Conservation (phyloP, 2,797 vertebrate species). For the Dendrocincla fuliginosa region DNA sequence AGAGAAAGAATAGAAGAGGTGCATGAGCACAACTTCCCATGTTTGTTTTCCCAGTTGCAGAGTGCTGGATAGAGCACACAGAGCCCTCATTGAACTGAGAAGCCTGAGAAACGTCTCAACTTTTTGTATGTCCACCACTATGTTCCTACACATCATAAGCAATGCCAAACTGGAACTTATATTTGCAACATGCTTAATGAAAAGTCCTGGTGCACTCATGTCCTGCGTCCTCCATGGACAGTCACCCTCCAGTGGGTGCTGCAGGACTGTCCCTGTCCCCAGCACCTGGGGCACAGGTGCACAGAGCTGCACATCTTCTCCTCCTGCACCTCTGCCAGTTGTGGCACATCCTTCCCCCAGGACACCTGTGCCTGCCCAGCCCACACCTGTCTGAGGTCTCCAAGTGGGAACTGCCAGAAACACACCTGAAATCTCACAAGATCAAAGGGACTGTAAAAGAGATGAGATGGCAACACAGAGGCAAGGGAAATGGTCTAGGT, state of each 20-base stretch:
- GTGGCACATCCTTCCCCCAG: neutral
- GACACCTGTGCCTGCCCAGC: neutral
- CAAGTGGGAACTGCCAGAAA: neutral
- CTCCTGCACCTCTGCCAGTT: neutral
- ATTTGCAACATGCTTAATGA: neutral
- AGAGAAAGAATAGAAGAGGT: neutral
- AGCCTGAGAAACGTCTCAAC: neutral
- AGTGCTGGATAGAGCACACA: neutral
- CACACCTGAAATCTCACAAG: neutral
- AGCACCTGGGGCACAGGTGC: too few relatives aligned
- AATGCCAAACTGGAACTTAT: neutral
- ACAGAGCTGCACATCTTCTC: neutral
- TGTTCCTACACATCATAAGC: accelerated
- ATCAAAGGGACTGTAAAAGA: neutral
- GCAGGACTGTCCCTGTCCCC: neutral
- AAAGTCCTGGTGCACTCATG: accelerated
- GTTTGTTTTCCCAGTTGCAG: neutral
- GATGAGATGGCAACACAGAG: neutral
- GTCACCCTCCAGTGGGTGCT: neutral
- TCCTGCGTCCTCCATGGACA: neutral
- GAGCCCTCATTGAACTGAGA: neutral
- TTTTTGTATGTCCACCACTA: neutral
- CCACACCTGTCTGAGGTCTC: neutral
- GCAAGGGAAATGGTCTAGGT: neutral
- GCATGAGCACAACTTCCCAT: neutral